Evolutionary conservation across 2,888 invertebrate species (phyloP).

Genomic region (Drosophila anceps): DNA sequence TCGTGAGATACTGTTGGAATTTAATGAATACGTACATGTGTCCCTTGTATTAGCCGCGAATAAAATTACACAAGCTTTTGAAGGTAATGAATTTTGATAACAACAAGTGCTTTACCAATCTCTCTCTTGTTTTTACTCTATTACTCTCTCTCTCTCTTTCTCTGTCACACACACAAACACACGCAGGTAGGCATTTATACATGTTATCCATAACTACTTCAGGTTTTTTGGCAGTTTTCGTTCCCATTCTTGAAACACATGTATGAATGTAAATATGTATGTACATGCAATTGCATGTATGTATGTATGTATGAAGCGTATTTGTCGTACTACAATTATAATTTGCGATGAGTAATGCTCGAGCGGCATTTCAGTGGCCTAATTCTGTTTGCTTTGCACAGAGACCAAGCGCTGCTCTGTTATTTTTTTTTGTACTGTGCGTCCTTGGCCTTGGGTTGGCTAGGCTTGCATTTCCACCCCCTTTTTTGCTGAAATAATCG

Average conservation of each 20-base stretch:
- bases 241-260: slow-evolving; percentile 23
- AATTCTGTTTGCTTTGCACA: slow-evolving; percentile 19
- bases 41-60: slow-evolving; percentile 5
- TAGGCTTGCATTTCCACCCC: not conserved
- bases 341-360: slow-evolving; percentile 48
- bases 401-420: not conserved
- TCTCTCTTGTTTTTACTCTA: slow-evolving; percentile 17
- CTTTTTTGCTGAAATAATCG: not conserved
- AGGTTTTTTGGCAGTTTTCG: slow-evolving; percentile 35
- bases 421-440: not conserved
- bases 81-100: slow-evolving; percentile 45
- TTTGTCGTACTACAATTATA: slow-evolving; percentile 9
- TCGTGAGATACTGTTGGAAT: slow-evolving; percentile 33
- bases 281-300: not conserved
- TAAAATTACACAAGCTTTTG: slow-evolving; percentile 31
- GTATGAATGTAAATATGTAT: too few species aligned
- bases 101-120: slow-evolving; percentile 49
- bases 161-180: too few species aligned
- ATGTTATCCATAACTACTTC: slow-evolving; percentile 46
- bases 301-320: not conserved
- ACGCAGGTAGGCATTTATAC: not conserved
- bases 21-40: slow-evolving; percentile 18
- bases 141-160: slow-evolving; percentile 8
- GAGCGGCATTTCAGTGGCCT: slow-evolving; percentile 33
- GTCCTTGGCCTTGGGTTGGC: slow-evolving; percentile 52